A percentile compares a stretch with the other conserved stretches of the same genome.
These are phyloP conservation scores for Sepiola atlantica DNA, from an alignment of 2,888 invertebrate species.

Conservation along the genomic window DNA sequence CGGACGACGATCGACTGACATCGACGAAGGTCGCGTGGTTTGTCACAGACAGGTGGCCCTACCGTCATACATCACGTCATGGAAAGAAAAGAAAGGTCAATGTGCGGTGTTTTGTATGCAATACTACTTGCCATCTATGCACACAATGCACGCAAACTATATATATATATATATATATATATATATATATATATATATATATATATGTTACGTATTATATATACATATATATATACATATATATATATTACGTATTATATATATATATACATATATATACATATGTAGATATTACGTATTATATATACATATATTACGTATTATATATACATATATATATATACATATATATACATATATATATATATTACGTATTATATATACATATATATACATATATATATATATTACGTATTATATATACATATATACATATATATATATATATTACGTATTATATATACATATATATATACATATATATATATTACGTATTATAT, in stretches of 20 bases:
- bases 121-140: background rate
- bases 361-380: background rate
- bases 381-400: background rate
- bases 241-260: background rate
- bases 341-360: background rate
- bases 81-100: background rate
- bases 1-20: background rate
- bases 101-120: background rate
- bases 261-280: background rate
- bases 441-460: no score
- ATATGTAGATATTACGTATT: background rate
- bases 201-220: background rate
- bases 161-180: background rate
- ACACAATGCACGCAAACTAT: background rate
- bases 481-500: no score
- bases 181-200: background rate
- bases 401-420: background rate
- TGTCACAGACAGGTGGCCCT: background rate
- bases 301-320: background rate
- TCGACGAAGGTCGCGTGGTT: background rate
- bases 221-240: background rate
- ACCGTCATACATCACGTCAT: conserved; percentile 13
- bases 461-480: no score
- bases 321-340: background rate
- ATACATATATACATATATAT: no score